phyloP scores from a whole-genome alignment of 2,888 invertebrate genomes.

The Meiosimyza decipiens region DNA sequence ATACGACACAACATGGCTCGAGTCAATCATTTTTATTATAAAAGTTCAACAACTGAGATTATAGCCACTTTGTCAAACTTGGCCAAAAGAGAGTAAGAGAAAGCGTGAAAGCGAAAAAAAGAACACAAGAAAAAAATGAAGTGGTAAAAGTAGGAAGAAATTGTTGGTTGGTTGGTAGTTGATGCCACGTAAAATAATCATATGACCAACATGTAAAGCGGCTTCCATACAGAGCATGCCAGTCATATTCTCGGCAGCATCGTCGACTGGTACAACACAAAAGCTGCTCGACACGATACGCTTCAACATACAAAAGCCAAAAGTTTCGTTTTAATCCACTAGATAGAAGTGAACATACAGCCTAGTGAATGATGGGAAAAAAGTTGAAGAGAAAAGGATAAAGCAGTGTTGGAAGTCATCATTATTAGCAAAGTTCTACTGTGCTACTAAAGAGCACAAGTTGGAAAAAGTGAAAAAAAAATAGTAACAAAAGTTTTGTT shows the following conservation, averaged over 20 bases:
- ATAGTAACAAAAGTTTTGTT: too few relatives aligned
- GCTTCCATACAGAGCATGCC: too few relatives aligned
- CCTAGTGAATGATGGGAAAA: background rate
- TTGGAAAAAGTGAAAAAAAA: slow-evolving; percentile 14
- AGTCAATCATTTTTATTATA: slow-evolving; percentile 34
- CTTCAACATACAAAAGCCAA: slow-evolving; percentile 7
- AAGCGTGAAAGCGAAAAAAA: background rate
- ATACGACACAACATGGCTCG: background rate
- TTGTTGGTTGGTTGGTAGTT: background rate
- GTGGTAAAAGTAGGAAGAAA: background rate
- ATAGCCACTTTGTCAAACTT: slow-evolving; percentile 19
- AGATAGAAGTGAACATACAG: background rate
- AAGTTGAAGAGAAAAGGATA: slow-evolving; percentile 3
- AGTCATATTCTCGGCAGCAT: too few relatives aligned
- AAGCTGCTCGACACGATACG: slow-evolving; percentile 9
- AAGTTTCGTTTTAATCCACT: slow-evolving; percentile 24
- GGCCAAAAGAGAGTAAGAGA: background rate
- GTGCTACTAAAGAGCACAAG: background rate
- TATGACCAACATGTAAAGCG: too few relatives aligned
- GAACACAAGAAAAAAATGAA: too few relatives aligned
- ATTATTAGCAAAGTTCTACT: slow-evolving; percentile 7
- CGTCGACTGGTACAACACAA: background rate
- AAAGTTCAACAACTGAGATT: slow-evolving; percentile 28
- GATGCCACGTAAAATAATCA: background rate
- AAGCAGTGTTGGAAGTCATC: slow-evolving; percentile 6